A percentile compares a stretch with the other conserved stretches of the same genome.
phyloP scores from a whole-genome alignment of 2,113 vertebrate species.

The Ctenodactylus gundi region DNA sequence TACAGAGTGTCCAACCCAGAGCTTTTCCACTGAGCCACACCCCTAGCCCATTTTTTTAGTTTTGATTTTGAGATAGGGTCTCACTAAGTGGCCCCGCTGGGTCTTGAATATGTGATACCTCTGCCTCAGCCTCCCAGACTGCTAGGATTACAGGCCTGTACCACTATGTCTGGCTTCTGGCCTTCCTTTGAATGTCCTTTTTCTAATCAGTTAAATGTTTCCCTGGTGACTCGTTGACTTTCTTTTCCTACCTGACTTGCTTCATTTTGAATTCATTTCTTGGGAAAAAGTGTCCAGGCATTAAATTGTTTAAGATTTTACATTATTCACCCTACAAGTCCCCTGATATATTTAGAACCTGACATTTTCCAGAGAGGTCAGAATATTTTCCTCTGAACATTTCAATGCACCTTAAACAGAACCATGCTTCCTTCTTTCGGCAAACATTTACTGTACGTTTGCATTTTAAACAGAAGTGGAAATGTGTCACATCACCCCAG shows the following conservation, averaged over 20 bases:
- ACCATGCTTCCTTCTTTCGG: background rate
- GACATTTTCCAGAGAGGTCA: constrained; percentile 38
- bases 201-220: background rate
- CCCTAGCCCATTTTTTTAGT: no score
- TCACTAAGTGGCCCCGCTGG: no score
- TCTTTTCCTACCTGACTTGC: background rate
- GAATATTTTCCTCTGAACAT: background rate
- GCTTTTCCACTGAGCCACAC: background rate
- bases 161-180: no score
- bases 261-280: background rate
- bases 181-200: background rate
- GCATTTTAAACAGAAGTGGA: background rate
- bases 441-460: background rate
- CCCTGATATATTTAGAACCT: background rate
- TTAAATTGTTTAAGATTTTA: background rate
- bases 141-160: no score
- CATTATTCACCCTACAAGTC: background rate
- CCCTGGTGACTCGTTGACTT: background rate
- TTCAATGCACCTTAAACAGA: background rate
- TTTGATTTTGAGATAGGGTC: no score
- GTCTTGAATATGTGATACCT: no score
- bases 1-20: background rate
- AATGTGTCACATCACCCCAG: background rate
- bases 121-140: no score
- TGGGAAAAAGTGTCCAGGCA: background rate